phyloP scores from a whole-genome alignment of 1,140 invertebrate genomes.

The Caenorhabditis tropicalis region DNA sequence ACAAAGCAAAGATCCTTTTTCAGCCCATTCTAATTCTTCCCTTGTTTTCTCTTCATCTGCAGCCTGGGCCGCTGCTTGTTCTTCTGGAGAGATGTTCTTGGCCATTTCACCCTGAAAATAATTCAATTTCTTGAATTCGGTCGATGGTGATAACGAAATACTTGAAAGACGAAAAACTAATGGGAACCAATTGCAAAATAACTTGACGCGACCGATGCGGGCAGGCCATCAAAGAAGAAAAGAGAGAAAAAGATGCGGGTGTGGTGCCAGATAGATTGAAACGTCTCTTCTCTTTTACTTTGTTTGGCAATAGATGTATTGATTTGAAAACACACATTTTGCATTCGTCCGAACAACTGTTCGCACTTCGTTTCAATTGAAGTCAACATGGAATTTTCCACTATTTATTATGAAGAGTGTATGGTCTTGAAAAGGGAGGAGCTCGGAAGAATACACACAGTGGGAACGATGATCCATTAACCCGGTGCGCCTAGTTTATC shows the following conservation, averaged over 20 bases:
- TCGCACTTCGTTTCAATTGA: not conserved
- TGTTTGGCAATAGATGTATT: slow-evolving; percentile 4
- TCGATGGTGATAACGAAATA: not conserved
- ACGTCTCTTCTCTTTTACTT: not conserved
- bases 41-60: slow-evolving; percentile 37
- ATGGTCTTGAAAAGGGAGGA: not conserved
- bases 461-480: not conserved
- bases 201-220: slow-evolving; percentile 3
- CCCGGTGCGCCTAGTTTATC: not conserved
- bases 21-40: slow-evolving; percentile 28
- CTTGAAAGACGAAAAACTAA: not conserved
- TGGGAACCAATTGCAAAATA: slow-evolving; percentile 18
- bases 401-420: not conserved
- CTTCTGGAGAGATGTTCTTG: slow-evolving; percentile 19
- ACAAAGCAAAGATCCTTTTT: slow-evolving; percentile 7
- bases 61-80: slow-evolving; percentile 10
- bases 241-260: not conserved
- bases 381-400: not conserved
- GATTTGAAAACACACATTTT: not conserved
- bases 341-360: not conserved
- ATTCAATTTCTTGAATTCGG: too few species aligned
- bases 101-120: slow-evolving; percentile 5
- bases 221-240: not conserved
- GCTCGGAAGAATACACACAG: not conserved
- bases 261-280: not conserved